A percentile compares a stretch with the other conserved stretches of the same genome.
phyloP scores from a whole-genome alignment of 2,797 vertebrate species.

The Dermochelys coriacea region DNA sequence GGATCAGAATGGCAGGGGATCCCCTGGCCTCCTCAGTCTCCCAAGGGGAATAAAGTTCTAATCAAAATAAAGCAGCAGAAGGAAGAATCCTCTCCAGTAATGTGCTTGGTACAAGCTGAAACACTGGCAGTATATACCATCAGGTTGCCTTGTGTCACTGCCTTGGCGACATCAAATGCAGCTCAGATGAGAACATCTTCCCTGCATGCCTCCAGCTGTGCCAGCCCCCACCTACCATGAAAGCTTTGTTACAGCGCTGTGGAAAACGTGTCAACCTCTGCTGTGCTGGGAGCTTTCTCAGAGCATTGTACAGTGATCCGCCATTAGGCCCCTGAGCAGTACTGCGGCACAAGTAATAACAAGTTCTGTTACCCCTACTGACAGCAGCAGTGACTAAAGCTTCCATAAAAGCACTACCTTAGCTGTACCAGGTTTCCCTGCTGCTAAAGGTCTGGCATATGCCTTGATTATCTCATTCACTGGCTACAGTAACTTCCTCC shows the following conservation, averaged over 20 bases:
- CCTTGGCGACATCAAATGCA: background rate
- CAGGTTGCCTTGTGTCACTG: background rate
- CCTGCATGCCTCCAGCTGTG: background rate
- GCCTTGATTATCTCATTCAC: background rate
- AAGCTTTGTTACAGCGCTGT: background rate
- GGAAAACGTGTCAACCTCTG: background rate
- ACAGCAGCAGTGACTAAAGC: background rate
- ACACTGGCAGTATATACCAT: background rate
- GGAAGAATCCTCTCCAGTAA: background rate
- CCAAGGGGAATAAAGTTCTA: background rate
- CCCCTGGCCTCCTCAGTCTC: background rate
- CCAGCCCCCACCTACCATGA: background rate
- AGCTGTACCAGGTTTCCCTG: background rate
- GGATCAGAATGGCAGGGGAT: background rate
- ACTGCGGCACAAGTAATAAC: background rate
- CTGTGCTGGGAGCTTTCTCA: background rate
- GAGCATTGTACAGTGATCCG: background rate
- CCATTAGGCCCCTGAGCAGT: background rate
- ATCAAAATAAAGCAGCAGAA: background rate
- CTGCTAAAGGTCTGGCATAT: background rate
- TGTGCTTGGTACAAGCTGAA: background rate
- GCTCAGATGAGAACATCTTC: background rate
- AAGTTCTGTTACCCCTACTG: background rate
- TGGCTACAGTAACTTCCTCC: background rate
- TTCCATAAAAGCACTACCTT: background rate